Percentiles rank a stretch among this genome's conserved stretches.
These are phyloP conservation scores for Fragum sueziense DNA, from an alignment of 2,888 invertebrate species.

Conservation along the genomic window DNA sequence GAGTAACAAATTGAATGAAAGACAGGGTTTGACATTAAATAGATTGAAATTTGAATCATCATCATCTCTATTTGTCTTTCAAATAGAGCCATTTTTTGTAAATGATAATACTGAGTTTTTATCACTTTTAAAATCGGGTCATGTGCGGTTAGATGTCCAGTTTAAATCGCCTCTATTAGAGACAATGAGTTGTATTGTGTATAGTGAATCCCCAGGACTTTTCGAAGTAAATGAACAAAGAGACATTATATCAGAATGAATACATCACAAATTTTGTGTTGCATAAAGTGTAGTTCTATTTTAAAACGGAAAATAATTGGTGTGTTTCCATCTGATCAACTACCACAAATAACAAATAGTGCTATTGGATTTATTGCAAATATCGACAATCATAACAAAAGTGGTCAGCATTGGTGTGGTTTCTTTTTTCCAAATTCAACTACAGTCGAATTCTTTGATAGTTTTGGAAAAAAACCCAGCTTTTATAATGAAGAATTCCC, in stretches of 20 bases:
- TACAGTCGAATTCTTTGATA: slow-evolving; percentile 42
- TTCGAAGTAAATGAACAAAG: slow-evolving; percentile 52
- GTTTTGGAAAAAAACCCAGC: slow-evolving; percentile 30
- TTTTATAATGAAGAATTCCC: slow-evolving; percentile 30
- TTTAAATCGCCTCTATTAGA: slow-evolving; percentile 36
- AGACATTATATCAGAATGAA: slow-evolving; percentile 55
- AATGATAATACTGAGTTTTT: slow-evolving; percentile 34
- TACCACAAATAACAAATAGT: slow-evolving; percentile 22
- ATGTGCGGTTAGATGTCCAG: slow-evolving; percentile 49
- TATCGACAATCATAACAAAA: slow-evolving; percentile 20
- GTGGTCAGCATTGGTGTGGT: slow-evolving; percentile 27
- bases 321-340: slow-evolving; percentile 51
- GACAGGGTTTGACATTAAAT: slow-evolving; percentile 35
- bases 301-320: slow-evolving; percentile 33
- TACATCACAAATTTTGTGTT: slow-evolving; percentile 47
- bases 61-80: slow-evolving; percentile 44
- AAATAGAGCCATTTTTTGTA: slow-evolving; percentile 45
- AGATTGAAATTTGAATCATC: slow-evolving; percentile 39
- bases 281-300: slow-evolving; percentile 31
- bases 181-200: slow-evolving; percentile 50
- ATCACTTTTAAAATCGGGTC: slow-evolving; percentile 47
- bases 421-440: slow-evolving; percentile 31
- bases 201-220: slow-evolving; percentile 38
- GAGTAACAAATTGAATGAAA: slow-evolving; percentile 36
- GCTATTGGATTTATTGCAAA: slow-evolving; percentile 48